Evolutionary conservation across 2,797 vertebrate genomes (phyloP), one percentile per base, ranked within the genome.

Genomic region (Myiotriccus ornatus): DNA sequence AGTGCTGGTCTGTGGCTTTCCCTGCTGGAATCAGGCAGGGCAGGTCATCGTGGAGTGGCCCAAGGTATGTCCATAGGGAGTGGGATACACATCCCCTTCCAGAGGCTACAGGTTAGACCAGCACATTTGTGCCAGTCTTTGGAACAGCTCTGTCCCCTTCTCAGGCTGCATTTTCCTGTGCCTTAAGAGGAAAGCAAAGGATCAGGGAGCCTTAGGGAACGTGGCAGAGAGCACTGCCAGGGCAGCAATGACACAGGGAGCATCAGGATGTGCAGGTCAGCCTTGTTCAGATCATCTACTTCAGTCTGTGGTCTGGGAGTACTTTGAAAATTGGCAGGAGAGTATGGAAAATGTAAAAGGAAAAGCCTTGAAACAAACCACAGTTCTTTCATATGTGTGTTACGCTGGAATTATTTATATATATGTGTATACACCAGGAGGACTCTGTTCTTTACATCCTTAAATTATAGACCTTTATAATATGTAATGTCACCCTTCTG

Each of bases 261-360:
- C 34, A 55, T 5, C 78, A 22, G 69, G 88, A 93, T 53, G 39
- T 34, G 27, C 69, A 32, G 73, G 13, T 30, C 50, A 44, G 86
- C 76, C 88, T 59, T 17, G 50, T 11, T 89, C 71, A 52, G 55
- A 69, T 50, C 10, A 57, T 71, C 70, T 32, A 6, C 0, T n/a
- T 60, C 49, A 53, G 43, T 24, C 77, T 56, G 25, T 73, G 88
- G 37, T 82, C 93, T 93, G 93, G 88, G 86, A 95, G 68, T 55
- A 41, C 93, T 96, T 83, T 68, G 93, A 63, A 92, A 95, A 89
- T 57, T 95, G 94, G 95, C 94, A 92, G 64, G 44, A 92, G 80
- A 16, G 17, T 30, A 10, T 4, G 14, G 90, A 93, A 94, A 87
- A 92, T 89, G 89, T 90, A 88, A 95, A 94, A 96, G 94, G 53